phyloP scores from a whole-genome alignment of 37 sponge, comb jelly and placozoan species.

The Dysidea cf. avara region DNA sequence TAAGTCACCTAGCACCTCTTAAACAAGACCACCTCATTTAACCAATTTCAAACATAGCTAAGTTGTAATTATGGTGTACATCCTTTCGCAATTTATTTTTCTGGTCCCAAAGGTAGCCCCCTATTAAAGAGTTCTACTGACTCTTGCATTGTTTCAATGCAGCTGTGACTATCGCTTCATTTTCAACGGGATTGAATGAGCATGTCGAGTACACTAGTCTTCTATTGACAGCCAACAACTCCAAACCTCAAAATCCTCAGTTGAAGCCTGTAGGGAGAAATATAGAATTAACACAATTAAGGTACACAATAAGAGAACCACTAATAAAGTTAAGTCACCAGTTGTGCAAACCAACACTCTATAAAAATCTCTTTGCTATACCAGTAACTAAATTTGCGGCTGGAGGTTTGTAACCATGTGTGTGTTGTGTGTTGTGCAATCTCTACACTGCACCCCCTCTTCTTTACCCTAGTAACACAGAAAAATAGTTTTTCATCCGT shows the following conservation, averaged over 20 bases:
- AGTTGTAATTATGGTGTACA: neutral
- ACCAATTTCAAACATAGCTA: neutral
- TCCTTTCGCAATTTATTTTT: too few species aligned
- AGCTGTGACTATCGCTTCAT: constrained; percentile 90
- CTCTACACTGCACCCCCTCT: too few species aligned
- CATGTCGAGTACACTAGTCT: constrained; percentile 97
- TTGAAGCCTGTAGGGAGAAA: constrained; percentile 69
- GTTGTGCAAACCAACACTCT: neutral
- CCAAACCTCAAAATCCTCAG: constrained; percentile 91
- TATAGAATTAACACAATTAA: too few species aligned
- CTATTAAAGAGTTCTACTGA: too few species aligned
- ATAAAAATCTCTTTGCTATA: too few species aligned
- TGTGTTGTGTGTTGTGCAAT: too few species aligned
- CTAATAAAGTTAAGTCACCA: neutral
- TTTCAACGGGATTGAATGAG: constrained; percentile 97
- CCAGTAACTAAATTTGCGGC: neutral
- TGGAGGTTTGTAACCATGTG: neutral
- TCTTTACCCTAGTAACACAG: too few species aligned
- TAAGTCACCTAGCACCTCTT: neutral
- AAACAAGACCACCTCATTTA: neutral
- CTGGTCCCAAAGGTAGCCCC: constrained; percentile 5
- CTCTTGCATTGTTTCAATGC: constrained; percentile 56
- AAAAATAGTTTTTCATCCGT: too few species aligned
- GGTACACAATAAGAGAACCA: neutral
- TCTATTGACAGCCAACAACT: constrained; percentile 85